phyloP scores from a whole-genome alignment of 1,140 invertebrate genomes.

The Alviniconcha marisindica region DNA sequence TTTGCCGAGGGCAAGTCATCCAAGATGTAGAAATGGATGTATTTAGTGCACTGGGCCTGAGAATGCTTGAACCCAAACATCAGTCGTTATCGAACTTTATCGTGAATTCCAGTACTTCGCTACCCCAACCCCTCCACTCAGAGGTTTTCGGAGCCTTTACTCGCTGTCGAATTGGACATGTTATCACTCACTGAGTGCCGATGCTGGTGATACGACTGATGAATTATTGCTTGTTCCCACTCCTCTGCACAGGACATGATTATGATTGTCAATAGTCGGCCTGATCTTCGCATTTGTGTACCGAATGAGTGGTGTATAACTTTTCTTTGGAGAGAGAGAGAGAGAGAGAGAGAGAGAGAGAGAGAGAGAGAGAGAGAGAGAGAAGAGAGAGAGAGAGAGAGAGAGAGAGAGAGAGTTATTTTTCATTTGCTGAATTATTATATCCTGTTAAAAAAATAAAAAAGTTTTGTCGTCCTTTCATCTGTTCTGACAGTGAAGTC shows the following conservation, averaged over 20 bases:
- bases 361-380: constrained; percentile 21
- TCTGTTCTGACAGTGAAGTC: no score
- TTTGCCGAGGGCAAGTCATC: neutral
- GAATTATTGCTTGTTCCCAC: neutral
- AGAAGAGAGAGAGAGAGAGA: neutral
- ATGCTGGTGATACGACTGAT: neutral
- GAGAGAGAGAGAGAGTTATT: neutral
- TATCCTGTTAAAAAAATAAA: no score
- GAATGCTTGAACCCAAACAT: neutral
- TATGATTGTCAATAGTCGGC: no score
- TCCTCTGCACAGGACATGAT: no score
- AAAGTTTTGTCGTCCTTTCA: no score
- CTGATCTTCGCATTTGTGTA: no score
- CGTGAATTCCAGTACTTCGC: neutral
- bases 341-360: constrained; percentile 21
- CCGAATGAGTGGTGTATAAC: no score
- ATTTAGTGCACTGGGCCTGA: no score
- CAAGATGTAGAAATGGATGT: neutral
- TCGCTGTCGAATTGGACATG: neutral
- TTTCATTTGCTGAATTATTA: no score
- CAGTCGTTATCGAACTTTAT: constrained; percentile 3
- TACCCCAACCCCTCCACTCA: constrained; percentile 3
- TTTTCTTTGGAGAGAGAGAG: neutral
- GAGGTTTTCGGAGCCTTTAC: no score
- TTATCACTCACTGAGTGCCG: neutral